Evolutionary conservation across 2,113 vertebrate genomes (phyloP).

Genomic region (Protobothrops flavoviridis): DNA sequence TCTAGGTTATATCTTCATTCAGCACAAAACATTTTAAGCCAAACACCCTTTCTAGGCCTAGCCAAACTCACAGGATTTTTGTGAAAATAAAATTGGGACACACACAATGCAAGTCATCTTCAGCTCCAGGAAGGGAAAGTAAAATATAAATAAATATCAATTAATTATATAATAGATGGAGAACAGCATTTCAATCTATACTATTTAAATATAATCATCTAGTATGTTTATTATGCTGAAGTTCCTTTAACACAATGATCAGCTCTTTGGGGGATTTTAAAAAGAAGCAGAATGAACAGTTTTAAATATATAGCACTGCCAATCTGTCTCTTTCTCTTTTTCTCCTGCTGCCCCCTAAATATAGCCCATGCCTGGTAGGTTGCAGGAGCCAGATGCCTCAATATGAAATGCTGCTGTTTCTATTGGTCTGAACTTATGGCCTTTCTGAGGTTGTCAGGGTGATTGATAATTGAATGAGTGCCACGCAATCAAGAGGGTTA

Average conservation of each 20-base stretch:
- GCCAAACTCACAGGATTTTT: background rate
- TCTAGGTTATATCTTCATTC: background rate
- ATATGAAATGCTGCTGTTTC: background rate
- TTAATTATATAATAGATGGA: background rate
- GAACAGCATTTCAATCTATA: background rate
- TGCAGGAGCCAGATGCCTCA: background rate
- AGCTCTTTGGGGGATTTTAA: background rate
- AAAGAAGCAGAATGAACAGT: background rate
- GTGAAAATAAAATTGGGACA: background rate
- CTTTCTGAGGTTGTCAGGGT: conserved; percentile 19
- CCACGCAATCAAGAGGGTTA: conserved; percentile 11
- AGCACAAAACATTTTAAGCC: background rate
- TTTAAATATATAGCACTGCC: conserved; percentile 13
- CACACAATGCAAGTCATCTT: background rate
- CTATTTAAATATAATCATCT: background rate
- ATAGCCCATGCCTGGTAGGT: background rate
- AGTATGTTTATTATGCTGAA: background rate
- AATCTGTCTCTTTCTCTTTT: background rate
- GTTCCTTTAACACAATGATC: background rate
- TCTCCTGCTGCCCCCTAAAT: background rate
- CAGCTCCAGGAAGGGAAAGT: background rate
- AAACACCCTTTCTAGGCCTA: background rate
- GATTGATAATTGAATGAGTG: conserved; percentile 11
- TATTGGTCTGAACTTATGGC: conserved; percentile 49
- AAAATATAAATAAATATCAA: background rate